Base-by-base conservation (phyloP, 2,113 vertebrate genomes). In the Phaethon lepturus region DNA sequence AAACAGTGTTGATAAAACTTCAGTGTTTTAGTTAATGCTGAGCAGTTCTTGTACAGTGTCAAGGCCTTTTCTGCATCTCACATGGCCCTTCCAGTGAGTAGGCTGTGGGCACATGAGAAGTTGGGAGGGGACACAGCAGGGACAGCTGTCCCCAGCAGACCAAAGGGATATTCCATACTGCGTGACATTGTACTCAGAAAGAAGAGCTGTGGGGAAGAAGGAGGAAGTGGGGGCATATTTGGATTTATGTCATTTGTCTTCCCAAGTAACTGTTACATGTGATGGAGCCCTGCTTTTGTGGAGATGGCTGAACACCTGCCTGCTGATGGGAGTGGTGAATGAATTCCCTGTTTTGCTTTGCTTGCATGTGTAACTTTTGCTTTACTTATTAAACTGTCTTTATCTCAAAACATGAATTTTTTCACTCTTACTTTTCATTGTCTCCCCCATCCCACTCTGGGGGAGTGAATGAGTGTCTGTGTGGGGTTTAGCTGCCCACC, bases 41-140 rank as follows among this genome's bases (percentile, higher is more conserved):
- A 71, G 10, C 12, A 45, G 17, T 14, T 8, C 40, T 69, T 3
- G 4, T 45, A 24, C 7, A 45, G 15, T 3, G 2, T 23, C 49
- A 38, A 76, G 47, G 13, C 3, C 20, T 92, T 49, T 82, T 55
- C 10, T 9, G 17, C 50, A 25, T 50, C n/a, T 64, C 42, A 50
- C 7, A 25, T 5, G 0, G 2, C 6, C 23, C n/a, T 9, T 7
- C 8, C 18, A 62, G 3, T 1, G 3, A 69, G 17, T 17, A 69
- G 25, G 24, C 8, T 71, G 11, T 1, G 44, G 5, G 2, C 40
- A 9, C 13, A 44, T 5, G 6, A n/a, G 23, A 68, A 68, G 2
- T 0, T 58, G n/a, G 10, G 24, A 67, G n/a, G 33, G 24, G 20
- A 29, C 33, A 50, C 5, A 13, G 45, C 14, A 2, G 6, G 16